These are phyloP conservation scores for Ectobius pallidus DNA, from an alignment of 2,888 invertebrate genomes.

Conservation along the genomic window DNA sequence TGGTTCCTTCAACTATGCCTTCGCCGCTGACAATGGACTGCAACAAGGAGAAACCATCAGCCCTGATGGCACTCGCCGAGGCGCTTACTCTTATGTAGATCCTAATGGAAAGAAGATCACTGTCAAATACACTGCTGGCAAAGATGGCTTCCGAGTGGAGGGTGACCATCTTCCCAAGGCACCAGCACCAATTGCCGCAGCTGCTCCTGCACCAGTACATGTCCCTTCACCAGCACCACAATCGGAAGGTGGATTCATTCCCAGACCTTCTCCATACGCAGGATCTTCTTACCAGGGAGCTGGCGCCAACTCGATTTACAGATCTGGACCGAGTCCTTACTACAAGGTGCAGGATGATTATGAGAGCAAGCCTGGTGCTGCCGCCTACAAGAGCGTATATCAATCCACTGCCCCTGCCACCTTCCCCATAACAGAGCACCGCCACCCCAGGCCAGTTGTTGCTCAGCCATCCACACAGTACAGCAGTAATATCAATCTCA, in stretches of 20 bases:
- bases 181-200: constrained; percentile 39
- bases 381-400: constrained; percentile 45
- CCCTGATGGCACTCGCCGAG: constrained; percentile 69
- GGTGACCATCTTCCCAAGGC: constrained; percentile 56
- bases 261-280: constrained; percentile 38
- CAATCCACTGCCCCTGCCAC: constrained; percentile 50
- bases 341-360: constrained; percentile 44
- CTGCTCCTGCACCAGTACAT: constrained; percentile 31
- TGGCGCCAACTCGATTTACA: constrained; percentile 22
- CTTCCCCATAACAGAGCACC: not conserved
- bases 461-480: not conserved
- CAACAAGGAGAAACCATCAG: constrained; percentile 71
- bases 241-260: not conserved
- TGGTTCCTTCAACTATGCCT: constrained; percentile 70
- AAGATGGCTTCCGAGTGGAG: constrained; percentile 60
- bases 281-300: constrained; percentile 42
- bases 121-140: constrained; percentile 61
- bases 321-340: not conserved
- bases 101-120: constrained; percentile 69
- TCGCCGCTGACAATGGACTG: constrained; percentile 71
- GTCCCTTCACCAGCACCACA: constrained; percentile 44
- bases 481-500: not conserved
- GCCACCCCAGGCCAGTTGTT: not conserved
- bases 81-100: constrained; percentile 69
- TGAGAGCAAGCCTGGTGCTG: constrained; percentile 50